phyloP scores from a whole-genome alignment of 2,797 vertebrate genomes.

The Pogoniulus pusillus region DNA sequence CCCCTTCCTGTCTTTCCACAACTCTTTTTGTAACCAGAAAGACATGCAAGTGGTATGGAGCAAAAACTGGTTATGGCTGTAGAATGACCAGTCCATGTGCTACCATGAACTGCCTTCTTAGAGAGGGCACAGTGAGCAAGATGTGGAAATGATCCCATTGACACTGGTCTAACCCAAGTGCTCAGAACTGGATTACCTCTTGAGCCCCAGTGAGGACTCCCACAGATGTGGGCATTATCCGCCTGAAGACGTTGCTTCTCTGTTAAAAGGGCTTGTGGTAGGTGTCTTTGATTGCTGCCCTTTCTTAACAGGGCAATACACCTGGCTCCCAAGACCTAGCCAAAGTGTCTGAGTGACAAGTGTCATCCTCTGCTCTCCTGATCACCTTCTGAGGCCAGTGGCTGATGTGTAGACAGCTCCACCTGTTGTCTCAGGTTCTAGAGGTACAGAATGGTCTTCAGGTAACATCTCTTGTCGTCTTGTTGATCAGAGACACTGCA shows the following conservation, averaged over 20 bases:
- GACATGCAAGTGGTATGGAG: background rate
- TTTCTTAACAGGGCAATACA: background rate
- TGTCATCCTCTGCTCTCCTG: background rate
- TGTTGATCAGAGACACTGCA: too few species aligned
- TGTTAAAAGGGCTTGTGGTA: background rate
- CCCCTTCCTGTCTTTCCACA: background rate
- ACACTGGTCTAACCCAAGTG: background rate
- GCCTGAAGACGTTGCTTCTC: background rate
- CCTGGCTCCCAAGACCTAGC: background rate
- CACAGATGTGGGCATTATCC: background rate
- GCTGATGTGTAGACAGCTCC: background rate
- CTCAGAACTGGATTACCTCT: background rate
- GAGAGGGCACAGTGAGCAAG: background rate
- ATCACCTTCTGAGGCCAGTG: background rate
- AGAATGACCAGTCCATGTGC: background rate
- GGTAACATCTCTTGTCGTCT: background rate
- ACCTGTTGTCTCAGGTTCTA: background rate
- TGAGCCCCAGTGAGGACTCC: background rate
- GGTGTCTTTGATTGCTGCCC: background rate
- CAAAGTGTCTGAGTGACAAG: background rate
- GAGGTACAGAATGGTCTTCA: background rate
- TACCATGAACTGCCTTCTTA: background rate
- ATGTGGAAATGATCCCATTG: background rate
- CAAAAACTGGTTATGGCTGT: background rate
- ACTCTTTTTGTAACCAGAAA: background rate